Evolutionary conservation across 2,797 vertebrate genomes (phyloP).

Genomic region (Halcyon smyrnensis): DNA sequence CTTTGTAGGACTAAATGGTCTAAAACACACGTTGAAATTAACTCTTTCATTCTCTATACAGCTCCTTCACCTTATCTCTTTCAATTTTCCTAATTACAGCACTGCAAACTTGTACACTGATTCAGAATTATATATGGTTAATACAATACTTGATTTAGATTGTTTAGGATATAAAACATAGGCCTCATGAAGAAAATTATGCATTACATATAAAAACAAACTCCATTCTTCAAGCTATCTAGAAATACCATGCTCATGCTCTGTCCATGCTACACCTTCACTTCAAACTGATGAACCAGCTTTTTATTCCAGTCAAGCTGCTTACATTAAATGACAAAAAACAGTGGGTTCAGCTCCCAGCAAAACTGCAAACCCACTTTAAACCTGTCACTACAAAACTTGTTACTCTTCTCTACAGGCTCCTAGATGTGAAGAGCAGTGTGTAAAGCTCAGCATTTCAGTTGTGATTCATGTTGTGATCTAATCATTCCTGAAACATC

Average conservation of each 20-base stretch:
- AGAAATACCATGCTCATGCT: neutral
- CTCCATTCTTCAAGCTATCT: neutral
- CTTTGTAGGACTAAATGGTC: neutral
- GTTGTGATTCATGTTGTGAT: neutral
- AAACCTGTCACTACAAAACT: neutral
- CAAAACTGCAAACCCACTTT: neutral
- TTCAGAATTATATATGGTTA: neutral
- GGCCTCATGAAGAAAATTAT: neutral
- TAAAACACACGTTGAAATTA: neutral
- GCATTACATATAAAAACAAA: neutral
- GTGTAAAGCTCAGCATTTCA: neutral
- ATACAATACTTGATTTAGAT: neutral
- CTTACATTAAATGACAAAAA: neutral
- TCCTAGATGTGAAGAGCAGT: neutral
- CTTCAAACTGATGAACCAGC: neutral
- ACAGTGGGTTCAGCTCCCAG: neutral
- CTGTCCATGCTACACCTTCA: neutral
- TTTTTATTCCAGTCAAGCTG: neutral
- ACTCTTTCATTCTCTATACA: slow-evolving; percentile 14
- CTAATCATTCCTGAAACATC: slow-evolving; percentile 2
- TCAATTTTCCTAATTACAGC: neutral
- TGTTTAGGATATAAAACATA: neutral
- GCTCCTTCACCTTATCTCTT: neutral
- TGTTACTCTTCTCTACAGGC: neutral
- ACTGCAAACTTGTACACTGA: neutral